Conservation (phyloP, 2,797 vertebrate genomes). For the Sardinella longiceps region DNA sequence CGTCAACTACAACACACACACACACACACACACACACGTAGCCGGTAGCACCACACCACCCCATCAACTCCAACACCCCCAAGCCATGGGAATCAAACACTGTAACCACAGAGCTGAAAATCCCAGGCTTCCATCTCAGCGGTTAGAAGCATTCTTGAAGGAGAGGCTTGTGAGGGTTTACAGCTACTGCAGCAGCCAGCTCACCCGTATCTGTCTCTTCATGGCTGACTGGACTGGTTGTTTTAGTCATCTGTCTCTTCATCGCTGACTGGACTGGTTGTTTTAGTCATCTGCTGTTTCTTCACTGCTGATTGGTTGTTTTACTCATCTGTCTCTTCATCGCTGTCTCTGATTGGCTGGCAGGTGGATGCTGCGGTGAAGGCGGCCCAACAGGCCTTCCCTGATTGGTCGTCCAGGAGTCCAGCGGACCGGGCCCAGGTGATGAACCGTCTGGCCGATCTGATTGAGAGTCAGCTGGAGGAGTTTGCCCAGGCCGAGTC, state of each 20-base stretch:
- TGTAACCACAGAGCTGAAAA: too few relatives aligned
- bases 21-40: neutral
- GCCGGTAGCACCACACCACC: too few relatives aligned
- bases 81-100: too few relatives aligned
- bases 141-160: too few relatives aligned
- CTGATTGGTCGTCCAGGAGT: constrained; percentile 83
- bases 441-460: constrained; percentile 86
- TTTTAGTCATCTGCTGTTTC: too few relatives aligned
- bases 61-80: too few relatives aligned
- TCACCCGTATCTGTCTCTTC: too few relatives aligned
- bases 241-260: too few relatives aligned
- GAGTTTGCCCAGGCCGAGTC: constrained; percentile 91
- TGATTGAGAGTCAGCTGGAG: constrained; percentile 86
- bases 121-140: too few relatives aligned
- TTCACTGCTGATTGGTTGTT: neutral
- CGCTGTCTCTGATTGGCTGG: neutral
- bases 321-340: neutral
- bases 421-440: constrained; percentile 81
- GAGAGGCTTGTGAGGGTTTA: too few relatives aligned
- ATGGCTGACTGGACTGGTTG: neutral
- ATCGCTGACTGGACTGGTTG: neutral
- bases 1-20: too few relatives aligned
- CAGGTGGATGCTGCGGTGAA: constrained; percentile 88
- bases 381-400: constrained; percentile 88
- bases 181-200: too few relatives aligned